Conservation (phyloP, 2,113 vertebrate species). For the Chloropsis cyanopogon region DNA sequence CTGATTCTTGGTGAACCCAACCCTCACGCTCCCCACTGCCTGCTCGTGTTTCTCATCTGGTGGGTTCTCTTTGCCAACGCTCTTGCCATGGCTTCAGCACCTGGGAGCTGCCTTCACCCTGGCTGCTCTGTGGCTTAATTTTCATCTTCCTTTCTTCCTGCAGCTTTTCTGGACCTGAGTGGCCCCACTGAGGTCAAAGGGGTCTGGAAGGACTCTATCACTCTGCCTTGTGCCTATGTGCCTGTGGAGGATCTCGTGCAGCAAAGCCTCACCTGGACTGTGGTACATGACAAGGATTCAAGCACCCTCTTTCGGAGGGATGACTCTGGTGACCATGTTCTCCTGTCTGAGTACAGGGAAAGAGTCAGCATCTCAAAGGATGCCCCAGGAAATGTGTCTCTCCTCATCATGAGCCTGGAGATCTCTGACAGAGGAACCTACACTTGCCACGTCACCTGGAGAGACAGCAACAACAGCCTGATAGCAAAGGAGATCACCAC, state of each 20-base stretch:
- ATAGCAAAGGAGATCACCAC: conserved; percentile 20
- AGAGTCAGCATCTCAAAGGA: background rate
- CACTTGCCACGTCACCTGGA: conserved; percentile 67
- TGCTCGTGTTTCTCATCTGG: background rate
- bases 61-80: too few relatives aligned
- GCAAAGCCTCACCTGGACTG: conserved; percentile 43
- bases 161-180: conserved; percentile 47
- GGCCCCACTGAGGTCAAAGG: background rate
- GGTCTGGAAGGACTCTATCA: conserved; percentile 43
- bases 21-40: rapidly evolving
- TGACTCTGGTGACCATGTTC: conserved; percentile 11
- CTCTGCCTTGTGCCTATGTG: conserved; percentile 58
- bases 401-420: conserved; percentile 53
- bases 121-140: background rate
- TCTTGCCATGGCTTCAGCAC: background rate
- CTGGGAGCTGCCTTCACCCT: background rate
- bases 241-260: conserved; percentile 34
- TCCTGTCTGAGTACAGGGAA: conserved; percentile 41
- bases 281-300: background rate
- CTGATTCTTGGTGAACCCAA: background rate
- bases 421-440: conserved; percentile 67
- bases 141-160: background rate
- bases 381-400: conserved; percentile 56
- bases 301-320: conserved; percentile 53
- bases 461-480: conserved; percentile 12